Percentiles rank a stretch among this genome's conserved stretches.
These are phyloP conservation scores for Cancer borealis DNA, from an alignment of 2,888 invertebrate species.

Conservation along the genomic window DNA sequence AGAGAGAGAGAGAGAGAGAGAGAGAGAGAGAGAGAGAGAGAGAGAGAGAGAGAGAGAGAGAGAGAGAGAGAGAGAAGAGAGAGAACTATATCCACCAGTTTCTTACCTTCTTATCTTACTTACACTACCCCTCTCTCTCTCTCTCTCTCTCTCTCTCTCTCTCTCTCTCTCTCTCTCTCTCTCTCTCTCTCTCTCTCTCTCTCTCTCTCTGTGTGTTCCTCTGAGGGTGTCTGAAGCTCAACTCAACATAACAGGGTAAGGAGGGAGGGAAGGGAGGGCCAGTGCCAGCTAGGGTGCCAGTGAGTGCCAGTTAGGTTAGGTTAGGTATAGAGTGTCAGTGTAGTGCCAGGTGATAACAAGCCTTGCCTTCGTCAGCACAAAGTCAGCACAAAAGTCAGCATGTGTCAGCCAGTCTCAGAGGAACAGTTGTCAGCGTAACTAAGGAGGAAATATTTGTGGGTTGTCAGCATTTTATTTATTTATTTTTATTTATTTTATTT, in stretches of 20 bases:
- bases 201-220: too few relatives aligned
- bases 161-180: too few relatives aligned
- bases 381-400: not conserved
- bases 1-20: not conserved
- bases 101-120: not conserved
- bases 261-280: not conserved
- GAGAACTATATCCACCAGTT: too few relatives aligned
- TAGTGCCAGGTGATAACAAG: too few relatives aligned
- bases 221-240: not conserved
- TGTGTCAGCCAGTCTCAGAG: too few relatives aligned
- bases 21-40: conserved; percentile 46
- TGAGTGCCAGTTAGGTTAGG: not conserved
- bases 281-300: not conserved
- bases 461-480: not conserved
- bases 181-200: too few relatives aligned
- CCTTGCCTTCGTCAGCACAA: too few relatives aligned
- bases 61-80: too few relatives aligned
- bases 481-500: not conserved
- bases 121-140: not conserved
- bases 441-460: too few relatives aligned
- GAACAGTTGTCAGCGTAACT: not conserved
- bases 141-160: too few relatives aligned
- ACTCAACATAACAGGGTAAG: not conserved
- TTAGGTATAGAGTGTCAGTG: too few relatives aligned
- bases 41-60: not conserved